Conservation (phyloP, 2,888 invertebrate species). For the Limnephilus marmoratus region DNA sequence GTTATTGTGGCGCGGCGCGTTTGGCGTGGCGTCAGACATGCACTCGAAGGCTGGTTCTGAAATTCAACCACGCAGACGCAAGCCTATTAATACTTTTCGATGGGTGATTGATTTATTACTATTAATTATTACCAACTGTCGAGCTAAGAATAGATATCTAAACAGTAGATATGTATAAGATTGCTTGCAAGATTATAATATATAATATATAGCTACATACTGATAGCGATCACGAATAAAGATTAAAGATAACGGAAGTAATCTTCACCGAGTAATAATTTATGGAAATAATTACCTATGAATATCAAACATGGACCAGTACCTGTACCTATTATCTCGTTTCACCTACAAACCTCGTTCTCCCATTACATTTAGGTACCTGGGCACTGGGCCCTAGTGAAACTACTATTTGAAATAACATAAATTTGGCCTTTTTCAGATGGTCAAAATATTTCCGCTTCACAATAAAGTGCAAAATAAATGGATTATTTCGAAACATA, state of each 20-base stretch:
- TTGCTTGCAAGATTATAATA: neutral
- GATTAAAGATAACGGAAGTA: neutral
- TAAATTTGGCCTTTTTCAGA: too few relatives aligned
- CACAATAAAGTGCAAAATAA: too few relatives aligned
- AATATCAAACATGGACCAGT: neutral
- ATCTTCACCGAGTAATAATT: neutral
- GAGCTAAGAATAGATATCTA: neutral
- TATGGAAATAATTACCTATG: neutral
- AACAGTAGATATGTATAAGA: neutral
- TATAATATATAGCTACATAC: neutral
- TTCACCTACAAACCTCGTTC: neutral
- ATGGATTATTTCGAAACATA: too few relatives aligned
- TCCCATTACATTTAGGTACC: neutral
- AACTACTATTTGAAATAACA: too few relatives aligned
- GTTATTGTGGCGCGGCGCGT: too few relatives aligned
- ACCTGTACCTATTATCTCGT: neutral
- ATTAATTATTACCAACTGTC: too few relatives aligned
- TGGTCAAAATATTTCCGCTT: too few relatives aligned
- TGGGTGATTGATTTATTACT: too few relatives aligned
- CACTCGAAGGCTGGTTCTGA: too few relatives aligned
- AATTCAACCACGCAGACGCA: too few relatives aligned
- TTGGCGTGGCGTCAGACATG: too few relatives aligned
- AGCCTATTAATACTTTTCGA: too few relatives aligned
- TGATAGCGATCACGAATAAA: neutral
- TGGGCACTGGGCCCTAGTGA: neutral